A percentile compares a stretch with the other conserved stretches of the same genome.
Conservation (phyloP, 2,888 invertebrate genomes). For the Drosophila rubida region DNA sequence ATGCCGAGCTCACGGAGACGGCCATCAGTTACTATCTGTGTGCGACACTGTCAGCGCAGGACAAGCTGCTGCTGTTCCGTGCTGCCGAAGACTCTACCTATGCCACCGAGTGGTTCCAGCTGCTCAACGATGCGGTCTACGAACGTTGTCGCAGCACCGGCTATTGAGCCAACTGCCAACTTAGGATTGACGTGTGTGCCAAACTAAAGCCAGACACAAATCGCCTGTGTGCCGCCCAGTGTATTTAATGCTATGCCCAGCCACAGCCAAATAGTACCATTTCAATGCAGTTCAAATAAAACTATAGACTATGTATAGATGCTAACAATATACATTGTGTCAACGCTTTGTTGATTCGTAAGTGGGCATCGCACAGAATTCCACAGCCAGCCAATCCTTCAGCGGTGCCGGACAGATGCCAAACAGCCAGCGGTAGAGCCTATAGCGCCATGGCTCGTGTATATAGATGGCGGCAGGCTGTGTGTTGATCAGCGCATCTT, state of each 20-base stretch:
- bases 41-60: slow-evolving; percentile 72
- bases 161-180: slow-evolving; percentile 44
- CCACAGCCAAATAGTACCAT: slow-evolving; percentile 46
- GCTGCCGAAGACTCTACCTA: slow-evolving; percentile 82
- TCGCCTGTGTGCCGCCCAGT: slow-evolving; percentile 8
- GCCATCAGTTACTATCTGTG: slow-evolving; percentile 84
- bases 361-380: slow-evolving; percentile 88
- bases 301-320: slow-evolving; percentile 20
- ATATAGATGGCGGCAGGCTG: slow-evolving; percentile 88
- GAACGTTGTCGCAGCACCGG: slow-evolving; percentile 79
- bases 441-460: slow-evolving; percentile 89
- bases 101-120: slow-evolving; percentile 84
- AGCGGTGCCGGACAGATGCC: slow-evolving; percentile 87
- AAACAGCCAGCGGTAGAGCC: slow-evolving; percentile 88
- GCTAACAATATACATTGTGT: not conserved
- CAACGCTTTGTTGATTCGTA: slow-evolving; percentile 50
- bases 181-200: slow-evolving; percentile 35
- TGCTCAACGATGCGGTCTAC: slow-evolving; percentile 83
- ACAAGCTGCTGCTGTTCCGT: slow-evolving; percentile 82
- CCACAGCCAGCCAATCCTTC: slow-evolving; percentile 87
- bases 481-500: slow-evolving; percentile 87
- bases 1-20: slow-evolving; percentile 83
- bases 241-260: slow-evolving; percentile 35
- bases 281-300: slow-evolving; percentile 32
- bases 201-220: slow-evolving; percentile 15